Evolutionary conservation across 2,888 invertebrate species (phyloP), one percentile per base, ranked within the genome.

Genomic region (Cataglyphis cursor): DNA sequence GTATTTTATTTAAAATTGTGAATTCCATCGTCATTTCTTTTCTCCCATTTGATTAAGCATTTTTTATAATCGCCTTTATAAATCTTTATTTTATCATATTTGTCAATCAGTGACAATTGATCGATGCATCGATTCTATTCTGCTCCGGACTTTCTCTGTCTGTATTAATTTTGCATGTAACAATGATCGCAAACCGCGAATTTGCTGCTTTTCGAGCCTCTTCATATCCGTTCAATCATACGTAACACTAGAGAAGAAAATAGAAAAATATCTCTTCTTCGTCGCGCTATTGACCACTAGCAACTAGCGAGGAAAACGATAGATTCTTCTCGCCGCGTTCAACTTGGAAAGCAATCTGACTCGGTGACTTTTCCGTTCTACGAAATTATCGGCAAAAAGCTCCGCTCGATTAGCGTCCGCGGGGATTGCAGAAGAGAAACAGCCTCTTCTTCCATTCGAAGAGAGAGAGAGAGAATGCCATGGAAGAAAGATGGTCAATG

Each of bases 381-480:
- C 87, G 88, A 93, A 92, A 94, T 93, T 91, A 93, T 93, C 90
- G 88, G 89, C 92, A 94, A 94, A 93, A 94, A 90, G 82, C 75
- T 31, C 48, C 61, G 82, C 74, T 81, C 89, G 85, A 89, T 90
- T 85, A 85, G 59, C 65, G 28, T 51, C 24, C 24, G 57, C 65
- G 57, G 82, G 70, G 51, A 51, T 51, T 64, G 66, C 65, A 70
- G 54, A 38, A 75, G 51, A 73, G 66, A 81, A 74, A 48, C 51
- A 51, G 51, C n/a, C 51, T 76, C 54, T 70, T 64, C 68, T 54
- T 80, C 70, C n/a, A n/a, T 51, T 18, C 44, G 75, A 51, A 51
- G 35, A 85, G 66, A 87, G 73, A 24, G 70, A 87, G 73, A 81
- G 86, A 81, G 85, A 86, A 81, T 80, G 86, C 83, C 84, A 82